These are phyloP conservation scores for Notoglanidium macrostoma DNA, from an alignment of 2,797 vertebrate genomes.

Conservation along the genomic window DNA sequence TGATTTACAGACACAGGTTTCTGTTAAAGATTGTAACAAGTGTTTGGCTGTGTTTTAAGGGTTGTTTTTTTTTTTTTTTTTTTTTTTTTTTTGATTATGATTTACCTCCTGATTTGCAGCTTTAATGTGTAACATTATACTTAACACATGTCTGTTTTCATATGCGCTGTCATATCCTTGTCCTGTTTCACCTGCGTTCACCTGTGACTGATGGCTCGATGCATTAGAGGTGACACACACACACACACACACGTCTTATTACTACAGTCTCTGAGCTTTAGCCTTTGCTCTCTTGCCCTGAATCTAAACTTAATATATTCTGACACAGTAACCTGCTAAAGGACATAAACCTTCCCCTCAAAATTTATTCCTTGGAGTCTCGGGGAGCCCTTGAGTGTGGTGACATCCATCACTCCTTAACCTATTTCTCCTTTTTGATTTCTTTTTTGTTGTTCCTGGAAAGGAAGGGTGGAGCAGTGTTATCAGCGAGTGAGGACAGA, in stretches of 20 bases:
- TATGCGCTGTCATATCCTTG: not conserved
- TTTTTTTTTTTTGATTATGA: not conserved
- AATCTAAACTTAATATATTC: constrained; percentile 24
- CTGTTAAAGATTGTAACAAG: not conserved
- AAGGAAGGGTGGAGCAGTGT: constrained; percentile 23
- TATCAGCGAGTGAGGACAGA: constrained; percentile 57
- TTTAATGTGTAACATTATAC: not conserved
- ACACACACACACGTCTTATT: constrained; percentile 26
- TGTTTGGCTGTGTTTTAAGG: not conserved
- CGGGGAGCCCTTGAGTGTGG: not conserved
- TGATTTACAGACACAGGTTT: not conserved
- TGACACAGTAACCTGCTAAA: not conserved
- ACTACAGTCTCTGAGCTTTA: constrained; percentile 35
- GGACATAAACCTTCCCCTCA: not conserved
- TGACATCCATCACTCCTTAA: constrained; percentile 36
- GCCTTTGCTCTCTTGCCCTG: constrained; percentile 32
- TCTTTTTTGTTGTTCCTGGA: not conserved
- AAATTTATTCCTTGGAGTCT: constrained; percentile 1
- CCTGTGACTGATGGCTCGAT: constrained; percentile 38
- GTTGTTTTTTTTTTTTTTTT: not conserved
- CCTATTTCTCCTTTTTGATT: not conserved
- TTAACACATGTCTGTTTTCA: not conserved
- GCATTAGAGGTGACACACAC: constrained; percentile 19
- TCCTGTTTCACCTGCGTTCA: constrained; percentile 25
- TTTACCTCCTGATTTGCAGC: not conserved